These are phyloP conservation scores for Theristicus caerulescens DNA, from an alignment of 2,113 vertebrate genomes.

Conservation along the genomic window DNA sequence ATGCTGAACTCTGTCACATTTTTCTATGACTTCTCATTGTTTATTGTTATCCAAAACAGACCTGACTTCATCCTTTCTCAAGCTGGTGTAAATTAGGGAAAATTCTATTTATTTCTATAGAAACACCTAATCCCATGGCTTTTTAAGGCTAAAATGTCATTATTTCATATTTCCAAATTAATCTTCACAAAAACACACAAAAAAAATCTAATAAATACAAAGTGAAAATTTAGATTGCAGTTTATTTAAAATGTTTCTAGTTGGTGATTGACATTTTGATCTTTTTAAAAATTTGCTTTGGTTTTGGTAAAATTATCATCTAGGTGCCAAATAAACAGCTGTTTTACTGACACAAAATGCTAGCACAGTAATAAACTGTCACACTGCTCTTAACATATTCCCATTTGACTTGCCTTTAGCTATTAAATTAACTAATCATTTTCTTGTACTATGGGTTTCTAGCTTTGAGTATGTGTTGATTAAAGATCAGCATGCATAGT, in stretches of 20 bases:
- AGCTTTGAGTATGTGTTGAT: constrained; percentile 44
- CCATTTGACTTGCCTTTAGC: constrained; percentile 11
- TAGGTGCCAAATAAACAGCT: not conserved
- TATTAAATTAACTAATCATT: constrained; percentile 61
- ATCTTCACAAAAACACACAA: not conserved
- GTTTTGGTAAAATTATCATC: not conserved
- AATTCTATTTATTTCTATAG: not conserved
- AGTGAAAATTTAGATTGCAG: not conserved
- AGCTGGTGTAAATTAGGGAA: not conserved
- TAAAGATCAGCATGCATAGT: constrained; percentile 43
- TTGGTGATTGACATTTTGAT: not conserved
- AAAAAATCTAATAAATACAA: not conserved
- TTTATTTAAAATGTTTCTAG: not conserved
- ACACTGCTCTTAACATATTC: not conserved
- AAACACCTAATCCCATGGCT: not conserved
- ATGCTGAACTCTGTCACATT: not conserved
- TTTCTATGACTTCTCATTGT: not conserved
- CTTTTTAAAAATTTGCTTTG: not conserved
- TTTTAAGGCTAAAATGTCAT: not conserved
- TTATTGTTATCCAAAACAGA: not conserved
- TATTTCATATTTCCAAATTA: not conserved
- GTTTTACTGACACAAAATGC: not conserved
- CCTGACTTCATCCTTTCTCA: not conserved
- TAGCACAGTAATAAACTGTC: not conserved
- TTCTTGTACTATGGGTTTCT: constrained; percentile 24